Evolutionary conservation across 2,888 invertebrate genomes (phyloP).

Genomic region (Drosophila villosipedis): DNA sequence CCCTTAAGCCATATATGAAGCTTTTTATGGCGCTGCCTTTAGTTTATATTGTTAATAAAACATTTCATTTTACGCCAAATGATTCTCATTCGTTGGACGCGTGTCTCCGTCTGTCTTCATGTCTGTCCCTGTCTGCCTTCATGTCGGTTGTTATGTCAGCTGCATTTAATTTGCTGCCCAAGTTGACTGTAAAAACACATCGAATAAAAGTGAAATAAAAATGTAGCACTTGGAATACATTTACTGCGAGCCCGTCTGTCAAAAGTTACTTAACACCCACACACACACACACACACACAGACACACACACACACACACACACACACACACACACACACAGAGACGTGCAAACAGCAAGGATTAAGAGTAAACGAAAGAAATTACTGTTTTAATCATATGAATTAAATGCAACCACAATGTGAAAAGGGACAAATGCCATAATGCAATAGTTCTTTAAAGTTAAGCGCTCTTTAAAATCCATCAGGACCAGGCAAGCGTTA

Average conservation of each 20-base stretch:
- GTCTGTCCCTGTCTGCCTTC: constrained; percentile 1
- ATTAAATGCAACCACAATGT: constrained; percentile 46
- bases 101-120: constrained; percentile 15
- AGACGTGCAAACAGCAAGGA: constrained; percentile 36
- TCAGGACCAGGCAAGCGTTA: constrained; percentile 5
- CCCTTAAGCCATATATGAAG: constrained; percentile 13
- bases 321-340: constrained; percentile 3
- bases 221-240: constrained; percentile 46
- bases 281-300: not conserved
- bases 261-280: constrained; percentile 48
- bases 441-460: constrained; percentile 38
- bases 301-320: constrained; percentile 19
- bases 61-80: constrained; percentile 75
- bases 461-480: constrained; percentile 37
- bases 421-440: constrained; percentile 10
- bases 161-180: constrained; percentile 74
- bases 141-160: constrained; percentile 38
- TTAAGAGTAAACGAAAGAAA: constrained; percentile 55
- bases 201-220: constrained; percentile 67
- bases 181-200: constrained; percentile 69
- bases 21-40: constrained; percentile 8
- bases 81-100: constrained; percentile 64
- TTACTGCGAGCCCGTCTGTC: constrained; percentile 44
- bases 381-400: constrained; percentile 59
- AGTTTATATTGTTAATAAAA: constrained; percentile 65